Evolutionary conservation across 2,797 vertebrate genomes (phyloP).

Genomic region (Pteronotus mesoamericanus): DNA sequence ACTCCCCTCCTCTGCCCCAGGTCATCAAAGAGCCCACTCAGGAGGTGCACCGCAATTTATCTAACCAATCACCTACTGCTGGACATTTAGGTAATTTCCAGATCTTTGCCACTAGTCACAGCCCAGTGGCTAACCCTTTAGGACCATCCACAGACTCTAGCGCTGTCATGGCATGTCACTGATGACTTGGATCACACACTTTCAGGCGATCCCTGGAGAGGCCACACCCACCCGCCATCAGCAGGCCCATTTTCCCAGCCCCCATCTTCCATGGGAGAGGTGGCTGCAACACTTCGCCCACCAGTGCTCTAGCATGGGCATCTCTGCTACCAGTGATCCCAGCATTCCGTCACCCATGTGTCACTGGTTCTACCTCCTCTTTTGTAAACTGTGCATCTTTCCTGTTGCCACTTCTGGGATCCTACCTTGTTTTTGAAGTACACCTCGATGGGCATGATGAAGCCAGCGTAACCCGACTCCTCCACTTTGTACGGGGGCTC

Average conservation of each 20-base stretch:
- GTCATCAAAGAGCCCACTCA: neutral
- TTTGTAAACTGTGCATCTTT: neutral
- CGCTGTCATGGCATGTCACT: neutral
- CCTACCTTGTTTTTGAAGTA: conserved; percentile 99
- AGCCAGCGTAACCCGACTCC: conserved; percentile 97
- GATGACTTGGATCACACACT: neutral
- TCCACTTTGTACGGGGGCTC: conserved; percentile 99
- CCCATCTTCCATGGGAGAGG: neutral
- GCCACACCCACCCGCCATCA: fast-evolving
- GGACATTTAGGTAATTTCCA: neutral
- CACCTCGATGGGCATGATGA: conserved; percentile 99
- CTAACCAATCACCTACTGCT: fast-evolving
- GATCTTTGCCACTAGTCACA: neutral
- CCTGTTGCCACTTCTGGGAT: neutral
- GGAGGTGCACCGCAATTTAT: neutral
- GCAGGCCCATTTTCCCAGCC: neutral
- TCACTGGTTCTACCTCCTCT: neutral
- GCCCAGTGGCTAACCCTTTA: neutral
- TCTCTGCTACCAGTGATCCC: neutral
- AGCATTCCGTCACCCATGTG: fast-evolving
- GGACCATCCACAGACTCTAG: neutral
- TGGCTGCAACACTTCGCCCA: fast-evolving
- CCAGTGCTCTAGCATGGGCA: fast-evolving
- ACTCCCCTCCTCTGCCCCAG: neutral
- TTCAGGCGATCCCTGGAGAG: neutral